phyloP scores from a whole-genome alignment of 2,888 invertebrate species.

The Pecten maximus region DNA sequence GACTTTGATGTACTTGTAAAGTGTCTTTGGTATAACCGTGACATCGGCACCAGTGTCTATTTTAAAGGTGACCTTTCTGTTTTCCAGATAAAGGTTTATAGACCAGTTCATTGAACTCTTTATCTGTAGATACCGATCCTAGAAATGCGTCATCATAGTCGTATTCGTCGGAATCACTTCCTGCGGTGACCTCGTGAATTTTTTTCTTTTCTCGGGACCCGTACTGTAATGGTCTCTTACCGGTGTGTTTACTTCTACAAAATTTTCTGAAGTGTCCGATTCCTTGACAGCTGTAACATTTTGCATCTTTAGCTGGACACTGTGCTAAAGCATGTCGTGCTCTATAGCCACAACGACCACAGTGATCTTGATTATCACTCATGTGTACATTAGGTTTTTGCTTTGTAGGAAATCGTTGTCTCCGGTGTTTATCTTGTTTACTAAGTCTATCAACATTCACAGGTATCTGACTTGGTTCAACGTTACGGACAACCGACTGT shows the following conservation, averaged over 20 bases:
- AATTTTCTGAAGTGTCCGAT: background rate
- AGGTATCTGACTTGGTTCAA: background rate
- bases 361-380: background rate
- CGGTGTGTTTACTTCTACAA: background rate
- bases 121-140: background rate
- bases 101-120: background rate
- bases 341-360: background rate
- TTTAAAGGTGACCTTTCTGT: constrained; percentile 51
- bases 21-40: constrained; percentile 13
- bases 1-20: background rate
- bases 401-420: background rate
- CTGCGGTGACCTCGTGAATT: background rate
- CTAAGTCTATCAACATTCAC: background rate
- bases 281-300: background rate
- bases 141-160: background rate
- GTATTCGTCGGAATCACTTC: background rate
- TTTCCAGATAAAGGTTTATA: background rate
- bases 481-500: constrained; percentile 43
- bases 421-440: background rate
- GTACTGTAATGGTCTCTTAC: too few species aligned
- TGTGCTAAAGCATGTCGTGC: background rate
- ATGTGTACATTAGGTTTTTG: background rate
- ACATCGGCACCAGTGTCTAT: constrained; percentile 55
- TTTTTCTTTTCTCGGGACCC: background rate
- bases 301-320: background rate